A percentile compares a stretch with the other conserved stretches of the same genome.
phyloP scores from a whole-genome alignment of 2,888 invertebrate genomes.

The Netelia inedita region DNA sequence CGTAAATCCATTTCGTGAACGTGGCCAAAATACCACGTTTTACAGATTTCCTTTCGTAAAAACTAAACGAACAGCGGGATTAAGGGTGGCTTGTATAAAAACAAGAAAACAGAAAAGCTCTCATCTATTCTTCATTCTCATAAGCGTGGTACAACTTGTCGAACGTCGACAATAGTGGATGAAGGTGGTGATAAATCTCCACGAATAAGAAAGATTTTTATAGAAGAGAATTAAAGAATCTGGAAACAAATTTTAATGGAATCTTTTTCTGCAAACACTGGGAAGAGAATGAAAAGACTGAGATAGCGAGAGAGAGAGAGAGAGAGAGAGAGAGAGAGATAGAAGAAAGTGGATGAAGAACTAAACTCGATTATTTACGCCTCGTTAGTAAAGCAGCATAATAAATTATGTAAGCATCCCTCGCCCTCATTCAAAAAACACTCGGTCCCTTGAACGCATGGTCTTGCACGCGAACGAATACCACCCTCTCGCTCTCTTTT shows the following conservation, averaged over 20 bases:
- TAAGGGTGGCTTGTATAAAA: neutral
- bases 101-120: neutral
- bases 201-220: neutral
- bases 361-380: constrained; percentile 41
- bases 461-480: neutral
- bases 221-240: neutral
- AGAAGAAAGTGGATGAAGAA: constrained; percentile 18
- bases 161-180: neutral
- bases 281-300: neutral
- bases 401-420: constrained; percentile 53
- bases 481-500: neutral
- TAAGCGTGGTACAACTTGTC: too few relatives aligned
- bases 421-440: neutral
- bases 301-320: constrained; percentile 1
- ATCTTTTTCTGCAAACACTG: neutral
- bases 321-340: neutral
- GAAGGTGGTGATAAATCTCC: neutral
- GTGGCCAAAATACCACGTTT: constrained; percentile 8
- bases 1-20: constrained; percentile 10
- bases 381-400: constrained; percentile 46
- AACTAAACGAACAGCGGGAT: constrained; percentile 6
- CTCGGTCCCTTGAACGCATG: neutral
- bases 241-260: neutral
- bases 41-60: neutral
- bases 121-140: neutral